phyloP scores from a whole-genome alignment of 2,888 invertebrate species.

The Eupithecia inturbata region DNA sequence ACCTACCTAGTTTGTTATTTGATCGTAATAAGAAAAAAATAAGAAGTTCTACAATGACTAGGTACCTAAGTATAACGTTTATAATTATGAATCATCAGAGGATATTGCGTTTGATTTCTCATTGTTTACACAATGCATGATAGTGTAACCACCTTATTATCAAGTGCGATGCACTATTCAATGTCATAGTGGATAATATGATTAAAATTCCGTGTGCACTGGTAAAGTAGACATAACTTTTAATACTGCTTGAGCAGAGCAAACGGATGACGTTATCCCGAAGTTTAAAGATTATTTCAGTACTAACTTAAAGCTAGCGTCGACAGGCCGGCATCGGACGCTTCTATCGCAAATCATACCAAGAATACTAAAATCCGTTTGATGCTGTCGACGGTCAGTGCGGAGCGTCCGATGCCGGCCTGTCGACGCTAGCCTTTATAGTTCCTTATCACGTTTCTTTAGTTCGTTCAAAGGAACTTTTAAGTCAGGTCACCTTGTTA shows the following conservation, averaged over 20 bases:
- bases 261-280: background rate
- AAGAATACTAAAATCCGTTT: no score
- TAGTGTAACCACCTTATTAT: conserved; percentile 7
- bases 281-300: background rate
- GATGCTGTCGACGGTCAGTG: no score
- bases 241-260: background rate
- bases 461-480: background rate
- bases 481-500: background rate
- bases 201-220: background rate
- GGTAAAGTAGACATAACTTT: background rate
- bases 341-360: no score
- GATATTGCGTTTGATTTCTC: conserved; percentile 6
- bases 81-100: conserved; percentile 7
- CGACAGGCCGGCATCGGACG: no score
- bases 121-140: conserved; percentile 19
- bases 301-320: no score
- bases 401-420: no score
- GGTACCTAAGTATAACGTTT: background rate
- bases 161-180: conserved; percentile 32
- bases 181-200: conserved; percentile 10
- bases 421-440: no score
- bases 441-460: background rate
- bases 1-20: background rate
- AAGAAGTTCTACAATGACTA: background rate
- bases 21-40: background rate